Conservation (phyloP, 2,797 vertebrate genomes). For the Cheirogaleus major region DNA sequence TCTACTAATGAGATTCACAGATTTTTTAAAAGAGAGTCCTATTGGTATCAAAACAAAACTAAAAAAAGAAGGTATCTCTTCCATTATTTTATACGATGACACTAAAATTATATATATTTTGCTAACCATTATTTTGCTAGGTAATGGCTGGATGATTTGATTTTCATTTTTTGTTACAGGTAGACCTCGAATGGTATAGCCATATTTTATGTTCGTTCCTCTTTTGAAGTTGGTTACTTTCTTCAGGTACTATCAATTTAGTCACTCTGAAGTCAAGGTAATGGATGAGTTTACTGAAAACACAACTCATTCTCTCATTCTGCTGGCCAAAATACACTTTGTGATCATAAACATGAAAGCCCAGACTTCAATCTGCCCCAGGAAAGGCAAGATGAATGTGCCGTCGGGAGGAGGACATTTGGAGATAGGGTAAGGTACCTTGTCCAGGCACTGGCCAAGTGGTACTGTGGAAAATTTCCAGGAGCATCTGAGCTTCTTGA, state of each 20-base stretch:
- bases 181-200: background rate
- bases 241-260: background rate
- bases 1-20: conserved; percentile 29
- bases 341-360: background rate
- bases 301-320: background rate
- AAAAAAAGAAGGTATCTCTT: background rate
- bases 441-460: background rate
- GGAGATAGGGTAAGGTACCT: background rate
- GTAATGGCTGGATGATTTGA: background rate
- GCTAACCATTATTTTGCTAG: background rate
- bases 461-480: background rate
- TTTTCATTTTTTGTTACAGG: background rate
- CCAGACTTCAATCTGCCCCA: background rate
- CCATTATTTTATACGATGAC: background rate
- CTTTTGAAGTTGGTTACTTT: conserved; percentile 28
- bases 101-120: background rate
- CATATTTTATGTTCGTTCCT: background rate
- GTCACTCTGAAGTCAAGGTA: conserved; percentile 7
- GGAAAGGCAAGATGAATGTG: background rate
- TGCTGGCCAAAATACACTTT: background rate
- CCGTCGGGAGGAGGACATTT: background rate
- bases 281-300: conserved; percentile 40
- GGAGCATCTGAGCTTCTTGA: background rate
- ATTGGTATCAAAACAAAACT: background rate
- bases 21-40: background rate